Conservation (phyloP, 2,797 vertebrate species). For the Cygnus olor region DNA sequence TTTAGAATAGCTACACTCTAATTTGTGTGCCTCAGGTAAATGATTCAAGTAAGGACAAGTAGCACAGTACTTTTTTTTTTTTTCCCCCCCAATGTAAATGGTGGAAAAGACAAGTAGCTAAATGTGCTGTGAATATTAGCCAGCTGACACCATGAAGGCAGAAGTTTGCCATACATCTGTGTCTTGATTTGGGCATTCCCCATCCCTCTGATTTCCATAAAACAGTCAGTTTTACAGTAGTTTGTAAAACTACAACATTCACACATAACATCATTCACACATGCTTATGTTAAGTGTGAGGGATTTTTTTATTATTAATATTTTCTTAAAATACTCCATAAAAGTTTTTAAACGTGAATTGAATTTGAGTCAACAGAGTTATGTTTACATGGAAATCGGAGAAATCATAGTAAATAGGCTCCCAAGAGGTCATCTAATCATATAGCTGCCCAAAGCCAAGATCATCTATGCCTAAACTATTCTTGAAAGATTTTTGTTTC, state of each 20-base stretch:
- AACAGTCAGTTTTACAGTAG: not conserved
- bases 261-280: not conserved
- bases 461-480: not conserved
- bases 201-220: not conserved
- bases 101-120: not conserved
- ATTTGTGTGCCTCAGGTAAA: not conserved
- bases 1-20: not conserved
- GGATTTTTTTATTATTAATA: not conserved
- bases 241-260: not conserved
- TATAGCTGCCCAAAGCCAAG: slow-evolving; percentile 1
- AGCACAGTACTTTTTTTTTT: not conserved
- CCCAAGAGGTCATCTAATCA: not conserved
- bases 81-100: not conserved
- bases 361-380: not conserved
- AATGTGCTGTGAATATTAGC: not conserved
- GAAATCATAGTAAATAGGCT: slow-evolving; percentile 16
- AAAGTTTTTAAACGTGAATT: not conserved
- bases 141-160: not conserved
- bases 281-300: not conserved
- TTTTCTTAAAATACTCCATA: not conserved
- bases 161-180: not conserved
- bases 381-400: not conserved
- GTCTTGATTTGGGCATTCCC: accelerated
- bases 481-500: slow-evolving; percentile 38
- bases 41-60: not conserved